Evolutionary conservation across 2,888 invertebrate species (phyloP).

Genomic region (Resseliella maxima): DNA sequence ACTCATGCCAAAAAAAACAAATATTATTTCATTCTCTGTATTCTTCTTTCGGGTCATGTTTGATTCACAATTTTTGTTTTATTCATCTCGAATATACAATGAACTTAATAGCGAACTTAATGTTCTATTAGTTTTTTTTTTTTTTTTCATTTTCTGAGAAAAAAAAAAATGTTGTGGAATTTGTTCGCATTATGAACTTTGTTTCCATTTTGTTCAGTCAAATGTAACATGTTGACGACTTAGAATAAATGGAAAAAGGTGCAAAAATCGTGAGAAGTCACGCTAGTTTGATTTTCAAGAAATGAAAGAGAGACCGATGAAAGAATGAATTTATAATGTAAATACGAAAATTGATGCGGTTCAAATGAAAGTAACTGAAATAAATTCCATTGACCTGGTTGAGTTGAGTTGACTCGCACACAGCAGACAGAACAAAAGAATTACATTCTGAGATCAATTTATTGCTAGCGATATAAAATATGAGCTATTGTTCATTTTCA

Average conservation of each 20-base stretch:
- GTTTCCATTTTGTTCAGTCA: background rate
- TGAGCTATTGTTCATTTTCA: background rate
- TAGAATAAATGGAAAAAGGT: background rate
- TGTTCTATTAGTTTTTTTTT: background rate
- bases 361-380: background rate
- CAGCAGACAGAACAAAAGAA: background rate
- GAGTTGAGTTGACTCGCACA: background rate
- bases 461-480: background rate
- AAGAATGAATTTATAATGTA: background rate
- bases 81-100: background rate
- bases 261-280: conserved; percentile 7
- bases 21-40: background rate
- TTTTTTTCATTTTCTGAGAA: background rate
- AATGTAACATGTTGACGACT: background rate
- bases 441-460: background rate
- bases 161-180: background rate
- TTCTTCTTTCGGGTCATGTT: background rate
- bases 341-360: conserved; percentile 6
- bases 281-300: background rate
- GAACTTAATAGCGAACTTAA: background rate
- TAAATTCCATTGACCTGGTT: background rate
- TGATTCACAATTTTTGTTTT: background rate
- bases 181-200: background rate
- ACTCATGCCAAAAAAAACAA: no score
- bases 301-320: background rate